A percentile compares a stretch with the other conserved stretches of the same genome.
These are phyloP conservation scores for Candoia aspera DNA, from an alignment of 2,113 vertebrate genomes.

Conservation along the genomic window DNA sequence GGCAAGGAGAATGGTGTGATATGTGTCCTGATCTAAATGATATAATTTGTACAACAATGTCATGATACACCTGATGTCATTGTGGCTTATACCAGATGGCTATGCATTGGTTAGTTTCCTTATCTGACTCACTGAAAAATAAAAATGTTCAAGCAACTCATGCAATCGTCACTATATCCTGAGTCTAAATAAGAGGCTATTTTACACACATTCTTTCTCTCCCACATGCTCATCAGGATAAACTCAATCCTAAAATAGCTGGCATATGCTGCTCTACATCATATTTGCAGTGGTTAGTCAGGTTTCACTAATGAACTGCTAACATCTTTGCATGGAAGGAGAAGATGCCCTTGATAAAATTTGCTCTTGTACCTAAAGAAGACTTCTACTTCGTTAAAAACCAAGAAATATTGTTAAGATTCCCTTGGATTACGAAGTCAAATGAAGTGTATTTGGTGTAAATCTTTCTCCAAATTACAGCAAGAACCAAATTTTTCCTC, in stretches of 20 bases:
- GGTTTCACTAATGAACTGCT: conserved; percentile 30
- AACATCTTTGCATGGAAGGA: not conserved
- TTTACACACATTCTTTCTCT: not conserved
- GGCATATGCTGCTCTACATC: not conserved
- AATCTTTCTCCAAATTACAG: not conserved
- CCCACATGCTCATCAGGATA: conserved; percentile 20
- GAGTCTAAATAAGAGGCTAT: not conserved
- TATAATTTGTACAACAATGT: not conserved
- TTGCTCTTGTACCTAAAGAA: not conserved
- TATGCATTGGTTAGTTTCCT: not conserved
- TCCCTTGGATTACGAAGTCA: not conserved
- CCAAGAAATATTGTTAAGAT: not conserved
- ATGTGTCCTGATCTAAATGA: not conserved
- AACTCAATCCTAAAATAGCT: conserved; percentile 8
- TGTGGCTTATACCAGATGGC: not conserved
- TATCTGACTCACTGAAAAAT: not conserved
- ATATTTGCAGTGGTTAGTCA: conserved; percentile 50
- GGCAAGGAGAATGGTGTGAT: not conserved
- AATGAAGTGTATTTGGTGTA: not conserved
- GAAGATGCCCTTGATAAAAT: conserved; percentile 6
- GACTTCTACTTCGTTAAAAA: not conserved
- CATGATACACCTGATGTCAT: not conserved
- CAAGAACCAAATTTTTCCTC: not conserved
- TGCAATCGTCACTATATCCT: not conserved
- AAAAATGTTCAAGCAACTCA: not conserved